Conservation (phyloP, 2,888 invertebrate genomes). For the Pseudococcus jackbeardsleyi region DNA sequence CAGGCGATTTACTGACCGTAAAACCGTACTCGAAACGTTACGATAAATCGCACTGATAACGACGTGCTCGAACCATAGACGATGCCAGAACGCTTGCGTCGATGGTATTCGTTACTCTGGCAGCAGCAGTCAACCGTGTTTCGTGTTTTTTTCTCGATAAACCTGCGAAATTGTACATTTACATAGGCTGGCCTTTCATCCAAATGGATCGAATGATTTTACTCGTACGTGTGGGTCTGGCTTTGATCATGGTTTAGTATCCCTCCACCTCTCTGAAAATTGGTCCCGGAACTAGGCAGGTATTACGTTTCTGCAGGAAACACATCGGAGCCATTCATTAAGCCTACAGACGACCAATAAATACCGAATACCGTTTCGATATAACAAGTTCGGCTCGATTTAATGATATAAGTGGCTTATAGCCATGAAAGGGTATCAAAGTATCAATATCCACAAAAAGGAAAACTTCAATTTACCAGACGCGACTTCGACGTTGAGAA, state of each 20-base stretch:
- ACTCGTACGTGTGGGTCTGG: not conserved
- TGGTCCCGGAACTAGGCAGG: not conserved
- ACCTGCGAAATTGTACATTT: slow-evolving; percentile 31
- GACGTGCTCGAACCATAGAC: slow-evolving; percentile 18
- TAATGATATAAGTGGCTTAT: not conserved
- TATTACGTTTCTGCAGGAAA: not conserved
- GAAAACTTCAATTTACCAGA: not conserved
- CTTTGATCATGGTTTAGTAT: not conserved
- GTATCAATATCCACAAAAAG: not conserved
- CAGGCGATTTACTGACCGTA: slow-evolving; percentile 43
- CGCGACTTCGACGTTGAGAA: not conserved
- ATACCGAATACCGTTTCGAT: not conserved
- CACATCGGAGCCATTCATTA: slow-evolving; percentile 41
- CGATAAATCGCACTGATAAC: slow-evolving; percentile 32
- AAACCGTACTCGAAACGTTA: slow-evolving; percentile 22
- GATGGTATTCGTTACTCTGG: no score
- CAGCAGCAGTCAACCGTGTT: no score
- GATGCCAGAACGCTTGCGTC: slow-evolving; percentile 21
- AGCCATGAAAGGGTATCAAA: not conserved
- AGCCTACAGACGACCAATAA: not conserved
- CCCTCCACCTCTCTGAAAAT: no score
- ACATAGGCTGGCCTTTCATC: slow-evolving; percentile 6
- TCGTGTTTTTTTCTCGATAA: not conserved
- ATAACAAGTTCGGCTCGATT: not conserved
- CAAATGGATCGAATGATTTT: slow-evolving; percentile 27